These are phyloP conservation scores for Oncorhynchus gorbuscha DNA, from an alignment of 2,113 vertebrate genomes.

Conservation along the genomic window DNA sequence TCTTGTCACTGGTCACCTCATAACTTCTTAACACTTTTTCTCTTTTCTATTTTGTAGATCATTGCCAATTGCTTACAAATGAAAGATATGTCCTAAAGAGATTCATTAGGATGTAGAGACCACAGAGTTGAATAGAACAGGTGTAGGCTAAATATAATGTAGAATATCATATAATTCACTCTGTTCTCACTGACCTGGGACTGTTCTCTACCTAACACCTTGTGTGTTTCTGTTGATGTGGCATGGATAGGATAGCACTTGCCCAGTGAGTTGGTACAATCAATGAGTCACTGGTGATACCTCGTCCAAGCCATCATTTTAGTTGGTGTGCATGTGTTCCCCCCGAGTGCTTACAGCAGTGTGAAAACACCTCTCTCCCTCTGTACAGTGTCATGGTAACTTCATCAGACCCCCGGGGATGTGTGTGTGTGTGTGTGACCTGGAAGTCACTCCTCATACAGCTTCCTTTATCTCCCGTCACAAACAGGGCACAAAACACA, in stretches of 20 bases:
- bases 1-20: background rate
- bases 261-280: background rate
- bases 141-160: background rate
- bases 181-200: no score
- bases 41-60: background rate
- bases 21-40: no score
- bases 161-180: background rate
- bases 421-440: background rate
- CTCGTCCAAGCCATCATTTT: background rate
- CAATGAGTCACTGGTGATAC: background rate
- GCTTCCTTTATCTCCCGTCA: background rate
- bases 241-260: background rate
- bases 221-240: background rate
- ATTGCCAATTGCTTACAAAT: background rate
- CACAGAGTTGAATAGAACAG: background rate
- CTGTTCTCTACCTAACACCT: no score
- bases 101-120: background rate
- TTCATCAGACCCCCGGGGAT: background rate
- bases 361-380: background rate
- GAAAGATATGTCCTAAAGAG: background rate
- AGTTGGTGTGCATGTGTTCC: background rate
- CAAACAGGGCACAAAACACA: background rate
- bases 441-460: background rate
- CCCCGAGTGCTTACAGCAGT: background rate
- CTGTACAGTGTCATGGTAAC: conserved; percentile 9